Evolutionary conservation across 2,113 vertebrate species (phyloP).

Genomic region (Danionella cerebrum): DNA sequence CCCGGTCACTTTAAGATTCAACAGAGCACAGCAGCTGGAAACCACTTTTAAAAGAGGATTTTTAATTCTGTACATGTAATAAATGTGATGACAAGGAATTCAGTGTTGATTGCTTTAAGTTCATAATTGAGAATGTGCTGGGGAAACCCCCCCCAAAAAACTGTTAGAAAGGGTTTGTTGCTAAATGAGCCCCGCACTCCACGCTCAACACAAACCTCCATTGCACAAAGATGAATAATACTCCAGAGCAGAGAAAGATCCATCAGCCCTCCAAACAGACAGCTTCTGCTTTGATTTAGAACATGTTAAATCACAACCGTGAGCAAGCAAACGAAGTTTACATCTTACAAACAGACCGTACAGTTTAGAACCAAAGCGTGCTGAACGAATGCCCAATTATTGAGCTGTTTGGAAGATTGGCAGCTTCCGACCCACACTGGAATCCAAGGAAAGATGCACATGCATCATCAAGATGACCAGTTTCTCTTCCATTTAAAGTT

Average conservation of each 20-base stretch:
- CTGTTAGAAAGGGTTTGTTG: slow-evolving; percentile 20
- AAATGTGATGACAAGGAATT: slow-evolving; percentile 58
- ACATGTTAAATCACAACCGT: slow-evolving; percentile 19
- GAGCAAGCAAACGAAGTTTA: slow-evolving; percentile 23
- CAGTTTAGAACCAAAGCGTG: slow-evolving; percentile 1
- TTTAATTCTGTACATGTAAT: slow-evolving; percentile 68
- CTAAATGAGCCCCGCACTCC: not conserved
- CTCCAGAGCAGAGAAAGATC: slow-evolving; percentile 4
- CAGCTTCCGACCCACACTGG: too few species aligned
- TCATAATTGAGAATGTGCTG: slow-evolving; percentile 41
- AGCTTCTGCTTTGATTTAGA: slow-evolving; percentile 20
- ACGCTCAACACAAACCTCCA: slow-evolving; percentile 13
- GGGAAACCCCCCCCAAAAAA: not conserved
- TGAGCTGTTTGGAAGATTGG: not conserved
- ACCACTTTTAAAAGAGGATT: slow-evolving; percentile 57
- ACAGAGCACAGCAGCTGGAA: slow-evolving; percentile 47
- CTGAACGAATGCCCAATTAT: slow-evolving; percentile 16
- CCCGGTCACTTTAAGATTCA: slow-evolving; percentile 4
- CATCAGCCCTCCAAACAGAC: slow-evolving; percentile 12
- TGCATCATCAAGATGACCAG: slow-evolving; percentile 3
- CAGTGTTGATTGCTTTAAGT: slow-evolving; percentile 45
- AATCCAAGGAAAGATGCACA: not conserved
- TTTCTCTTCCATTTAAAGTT: not conserved
- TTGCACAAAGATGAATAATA: slow-evolving; percentile 27
- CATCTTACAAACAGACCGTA: slow-evolving; percentile 19